Percentiles rank a stretch among this genome's conserved stretches.
Evolutionary conservation across 2,113 vertebrate genomes (phyloP).

Genomic region (Callithrix jacchus): DNA sequence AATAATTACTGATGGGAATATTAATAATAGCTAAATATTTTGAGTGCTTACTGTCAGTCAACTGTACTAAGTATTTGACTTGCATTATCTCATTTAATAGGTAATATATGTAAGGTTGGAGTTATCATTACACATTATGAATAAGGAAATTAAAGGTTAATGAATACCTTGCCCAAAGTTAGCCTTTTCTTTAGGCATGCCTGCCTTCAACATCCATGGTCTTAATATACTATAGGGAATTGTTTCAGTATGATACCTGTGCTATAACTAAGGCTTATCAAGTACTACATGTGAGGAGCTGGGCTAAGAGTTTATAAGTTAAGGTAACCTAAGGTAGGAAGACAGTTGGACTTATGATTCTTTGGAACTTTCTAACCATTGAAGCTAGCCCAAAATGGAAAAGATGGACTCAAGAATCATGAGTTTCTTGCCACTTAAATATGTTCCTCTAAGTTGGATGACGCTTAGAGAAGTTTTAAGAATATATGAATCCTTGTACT

Average conservation of each 20-base stretch:
- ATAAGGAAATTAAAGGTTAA: not conserved
- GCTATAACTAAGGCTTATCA: not conserved
- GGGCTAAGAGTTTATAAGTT: not conserved
- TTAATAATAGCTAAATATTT: conserved; percentile 3
- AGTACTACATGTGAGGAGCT: not conserved
- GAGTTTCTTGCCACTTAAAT: not conserved
- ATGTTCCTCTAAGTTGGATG: not conserved
- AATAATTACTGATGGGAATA: conserved; percentile 3
- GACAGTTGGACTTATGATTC: not conserved
- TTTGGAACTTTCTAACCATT: not conserved
- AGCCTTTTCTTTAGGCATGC: not conserved
- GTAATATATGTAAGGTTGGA: not conserved
- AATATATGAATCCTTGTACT: not conserved
- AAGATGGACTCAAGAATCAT: not conserved
- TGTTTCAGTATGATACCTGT: not conserved
- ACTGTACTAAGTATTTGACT: not conserved
- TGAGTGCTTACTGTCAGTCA: not conserved
- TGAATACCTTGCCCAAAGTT: not conserved
- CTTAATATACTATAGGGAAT: not conserved
- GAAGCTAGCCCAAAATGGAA: not conserved
- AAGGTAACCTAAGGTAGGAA: not conserved
- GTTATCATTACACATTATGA: not conserved
- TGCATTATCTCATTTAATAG: not conserved
- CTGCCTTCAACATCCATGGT: not conserved
- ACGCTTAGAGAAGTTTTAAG: not conserved